Evolutionary conservation across 2,797 vertebrate species (phyloP).

Genomic region (Hydrocynus forskahlii): DNA sequence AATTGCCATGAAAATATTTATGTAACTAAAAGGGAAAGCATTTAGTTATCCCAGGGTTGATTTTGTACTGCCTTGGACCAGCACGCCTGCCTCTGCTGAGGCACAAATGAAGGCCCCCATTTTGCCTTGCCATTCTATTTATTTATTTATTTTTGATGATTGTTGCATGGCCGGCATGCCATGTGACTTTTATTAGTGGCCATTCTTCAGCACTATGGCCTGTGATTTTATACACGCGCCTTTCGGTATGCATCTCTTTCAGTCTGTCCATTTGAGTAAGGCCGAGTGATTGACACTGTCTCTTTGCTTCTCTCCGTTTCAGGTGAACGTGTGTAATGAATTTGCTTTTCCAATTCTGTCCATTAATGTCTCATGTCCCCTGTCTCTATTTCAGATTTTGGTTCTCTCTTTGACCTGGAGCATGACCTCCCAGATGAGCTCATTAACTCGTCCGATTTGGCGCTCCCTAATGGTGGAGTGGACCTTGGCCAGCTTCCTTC

Average conservation of each 20-base stretch:
- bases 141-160: constrained; percentile 21
- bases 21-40: too few relatives aligned
- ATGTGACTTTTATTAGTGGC: constrained; percentile 62
- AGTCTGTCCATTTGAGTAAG: not conserved
- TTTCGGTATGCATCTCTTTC: not conserved
- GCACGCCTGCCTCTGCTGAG: constrained; percentile 16
- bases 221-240: not conserved
- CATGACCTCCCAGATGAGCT: constrained; percentile 98
- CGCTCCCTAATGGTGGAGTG: constrained; percentile 87
- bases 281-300: not conserved
- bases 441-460: constrained; percentile 93
- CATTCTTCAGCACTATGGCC: constrained; percentile 46
- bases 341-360: not conserved
- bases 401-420: constrained; percentile 95
- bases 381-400: constrained; percentile 83
- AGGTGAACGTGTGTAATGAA: not conserved
- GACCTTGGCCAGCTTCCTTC: constrained; percentile 91
- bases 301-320: constrained; percentile 52
- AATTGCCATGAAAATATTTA: too few relatives aligned
- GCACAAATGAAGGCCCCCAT: constrained; percentile 32
- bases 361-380: not conserved
- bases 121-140: constrained; percentile 6
- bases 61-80: not conserved
- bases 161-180: constrained; percentile 42
- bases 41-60: too few relatives aligned